Evolutionary conservation across 2,797 vertebrate genomes (phyloP).

Genomic region (Poeciliopsis infans): DNA sequence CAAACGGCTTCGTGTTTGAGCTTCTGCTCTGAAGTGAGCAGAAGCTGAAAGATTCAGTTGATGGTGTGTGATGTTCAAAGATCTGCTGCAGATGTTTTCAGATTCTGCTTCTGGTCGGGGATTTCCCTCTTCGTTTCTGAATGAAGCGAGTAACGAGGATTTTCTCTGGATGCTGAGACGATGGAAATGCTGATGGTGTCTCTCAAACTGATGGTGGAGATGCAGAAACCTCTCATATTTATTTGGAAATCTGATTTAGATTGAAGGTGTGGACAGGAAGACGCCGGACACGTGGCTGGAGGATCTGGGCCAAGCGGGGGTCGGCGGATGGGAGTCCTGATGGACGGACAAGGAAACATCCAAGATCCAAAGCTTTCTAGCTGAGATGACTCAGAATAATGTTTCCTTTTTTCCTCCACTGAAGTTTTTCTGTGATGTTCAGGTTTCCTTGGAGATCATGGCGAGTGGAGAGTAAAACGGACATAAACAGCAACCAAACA

Average conservation of each 20-base stretch:
- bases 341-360: too few relatives aligned
- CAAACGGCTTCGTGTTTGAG: background rate
- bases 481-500: background rate
- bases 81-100: background rate
- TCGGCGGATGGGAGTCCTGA: too few relatives aligned
- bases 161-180: too few relatives aligned
- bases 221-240: too few relatives aligned
- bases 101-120: conserved; percentile 3
- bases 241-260: too few relatives aligned
- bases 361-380: too few relatives aligned
- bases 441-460: background rate
- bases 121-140: background rate
- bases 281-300: too few relatives aligned
- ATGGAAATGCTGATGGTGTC: background rate
- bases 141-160: background rate
- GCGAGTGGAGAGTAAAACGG: background rate
- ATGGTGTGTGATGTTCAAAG: conserved; percentile 1
- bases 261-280: too few relatives aligned
- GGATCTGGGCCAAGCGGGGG: too few relatives aligned
- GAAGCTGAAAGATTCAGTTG: background rate
- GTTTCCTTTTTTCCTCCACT: too few relatives aligned
- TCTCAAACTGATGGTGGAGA: background rate
- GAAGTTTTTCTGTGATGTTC: background rate
- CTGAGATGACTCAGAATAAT: background rate
- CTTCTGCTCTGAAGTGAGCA: background rate